Conservation (phyloP, 2,888 invertebrate genomes). For the Metellina segmentata region DNA sequence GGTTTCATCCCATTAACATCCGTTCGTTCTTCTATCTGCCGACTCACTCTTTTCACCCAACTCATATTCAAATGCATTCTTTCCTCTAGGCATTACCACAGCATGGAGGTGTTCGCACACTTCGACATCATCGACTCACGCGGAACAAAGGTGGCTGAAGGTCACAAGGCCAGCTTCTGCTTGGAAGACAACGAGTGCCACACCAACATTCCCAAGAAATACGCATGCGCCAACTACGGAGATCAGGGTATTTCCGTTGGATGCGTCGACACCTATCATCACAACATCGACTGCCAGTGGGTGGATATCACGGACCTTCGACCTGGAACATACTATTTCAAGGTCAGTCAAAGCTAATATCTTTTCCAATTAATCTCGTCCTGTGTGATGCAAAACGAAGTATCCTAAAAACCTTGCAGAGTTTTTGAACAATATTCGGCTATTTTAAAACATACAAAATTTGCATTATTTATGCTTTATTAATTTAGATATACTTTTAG, state of each 20-base stretch:
- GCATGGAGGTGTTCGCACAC: slow-evolving; percentile 98
- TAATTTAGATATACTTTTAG: neutral
- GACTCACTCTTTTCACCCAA: too few species aligned
- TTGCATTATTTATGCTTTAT: neutral
- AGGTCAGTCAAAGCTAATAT: slow-evolving; percentile 79
- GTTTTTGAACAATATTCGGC: neutral
- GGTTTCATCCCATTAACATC: too few species aligned
- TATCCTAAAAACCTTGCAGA: neutral
- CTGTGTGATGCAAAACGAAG: neutral
- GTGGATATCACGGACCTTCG: slow-evolving; percentile 94
- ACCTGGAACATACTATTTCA: slow-evolving; percentile 88
- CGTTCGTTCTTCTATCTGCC: too few species aligned
- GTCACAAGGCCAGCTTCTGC: slow-evolving; percentile 98
- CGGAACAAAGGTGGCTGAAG: slow-evolving; percentile 91
- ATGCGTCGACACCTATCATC: slow-evolving; percentile 93
- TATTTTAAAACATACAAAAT: neutral
- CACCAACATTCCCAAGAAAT: slow-evolving; percentile 86
- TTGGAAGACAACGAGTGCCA: slow-evolving; percentile 96
- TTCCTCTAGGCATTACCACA: slow-evolving; percentile 93
- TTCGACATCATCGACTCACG: slow-evolving; percentile 90
- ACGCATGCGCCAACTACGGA: slow-evolving; percentile 88
- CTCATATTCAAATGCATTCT: neutral
- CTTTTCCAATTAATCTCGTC: neutral
- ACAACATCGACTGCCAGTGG: slow-evolving; percentile 98
- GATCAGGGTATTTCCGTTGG: slow-evolving; percentile 89